Evolutionary conservation across 2,888 invertebrate species (phyloP), one percentile per base, ranked within the genome.

Genomic region (Pheosia tremula): DNA sequence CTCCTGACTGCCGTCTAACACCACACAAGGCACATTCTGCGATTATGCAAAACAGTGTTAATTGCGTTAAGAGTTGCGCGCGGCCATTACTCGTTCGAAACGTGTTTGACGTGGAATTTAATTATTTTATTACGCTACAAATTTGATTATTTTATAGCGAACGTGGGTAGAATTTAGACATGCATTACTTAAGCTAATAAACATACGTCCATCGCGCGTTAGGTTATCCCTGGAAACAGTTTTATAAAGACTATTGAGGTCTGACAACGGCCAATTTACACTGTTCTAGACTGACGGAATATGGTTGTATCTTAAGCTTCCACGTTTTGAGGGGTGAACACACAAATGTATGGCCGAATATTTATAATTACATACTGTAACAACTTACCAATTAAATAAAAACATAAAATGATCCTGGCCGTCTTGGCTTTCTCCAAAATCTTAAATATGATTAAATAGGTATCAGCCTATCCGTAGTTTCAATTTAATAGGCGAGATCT

Each of bases 71-170:
- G 77, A 80, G 77, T 82, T 78, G 80, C 65, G 69, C 71, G 75
- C 79, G 78, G 77, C 83, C 80, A 84, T 86, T 85, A 80, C 75
- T 72, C 80, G 77, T 76, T 83, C 81, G 74, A 86, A 89, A 88
- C 88, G 88, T 88, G 89, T 90, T 89, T 90, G 89, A 90, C 88
- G 88, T 79, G 74, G 87, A 89, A 91, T 90, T 85, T 78, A 82
- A 89, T 91, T 89, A 90, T 87, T 88, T 89, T 86, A 89, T 88
- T 88, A 87, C 83, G 80, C 76, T 72, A 75, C 80, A 77, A 90
- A 90, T 90, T 86, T 84, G 87, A 89, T 91, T 87, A 86, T 71
- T 76, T 79, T 77, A 74, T 67, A 70, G 78, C 80, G 69, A 82
- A 78, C 39, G 13, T 55, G n/a, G 6, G 37, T n/a, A 9, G 53